These are phyloP conservation scores for Lasiurus cinereus DNA, from an alignment of 2,113 vertebrate species.

Conservation along the genomic window DNA sequence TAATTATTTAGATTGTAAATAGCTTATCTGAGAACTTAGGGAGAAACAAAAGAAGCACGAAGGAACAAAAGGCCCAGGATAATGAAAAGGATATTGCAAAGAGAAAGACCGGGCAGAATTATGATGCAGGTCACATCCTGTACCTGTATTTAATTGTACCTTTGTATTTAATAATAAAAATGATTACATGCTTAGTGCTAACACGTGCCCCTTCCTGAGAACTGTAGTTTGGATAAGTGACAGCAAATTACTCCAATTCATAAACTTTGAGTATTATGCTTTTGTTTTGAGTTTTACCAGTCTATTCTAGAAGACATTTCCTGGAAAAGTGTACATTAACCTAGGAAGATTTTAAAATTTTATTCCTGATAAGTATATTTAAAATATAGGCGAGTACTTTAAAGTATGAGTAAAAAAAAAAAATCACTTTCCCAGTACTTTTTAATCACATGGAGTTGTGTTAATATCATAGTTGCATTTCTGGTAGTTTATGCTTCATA, in stretches of 20 bases:
- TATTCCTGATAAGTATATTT: slow-evolving; percentile 12
- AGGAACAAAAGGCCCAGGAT: slow-evolving; percentile 77
- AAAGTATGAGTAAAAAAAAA: not conserved
- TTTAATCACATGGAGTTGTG: not conserved
- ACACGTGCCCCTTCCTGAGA: slow-evolving; percentile 77
- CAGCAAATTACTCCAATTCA: slow-evolving; percentile 81
- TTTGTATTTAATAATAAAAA: slow-evolving; percentile 85
- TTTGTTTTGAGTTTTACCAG: slow-evolving; percentile 68
- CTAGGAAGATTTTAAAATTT: slow-evolving; percentile 35
- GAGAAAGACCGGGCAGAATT: slow-evolving; percentile 76
- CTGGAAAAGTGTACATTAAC: slow-evolving; percentile 29
- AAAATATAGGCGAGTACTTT: slow-evolving; percentile 3
- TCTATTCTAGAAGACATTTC: slow-evolving; percentile 47
- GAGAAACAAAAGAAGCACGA: slow-evolving; percentile 74
- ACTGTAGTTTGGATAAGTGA: slow-evolving; percentile 67
- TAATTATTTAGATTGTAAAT: slow-evolving; percentile 83
- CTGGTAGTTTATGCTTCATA: not conserved
- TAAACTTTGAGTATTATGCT: slow-evolving; percentile 73
- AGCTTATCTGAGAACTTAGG: slow-evolving; percentile 71
- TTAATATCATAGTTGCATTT: not conserved
- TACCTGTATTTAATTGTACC: slow-evolving; percentile 83
- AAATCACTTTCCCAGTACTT: not conserved
- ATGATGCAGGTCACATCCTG: slow-evolving; percentile 79
- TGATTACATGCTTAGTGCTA: slow-evolving; percentile 78
- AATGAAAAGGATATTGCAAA: slow-evolving; percentile 77